Percentiles rank a stretch among this genome's conserved stretches.
These are phyloP conservation scores for Muraenolepis orangiensis DNA, from an alignment of 2,797 vertebrate species.

Conservation along the genomic window DNA sequence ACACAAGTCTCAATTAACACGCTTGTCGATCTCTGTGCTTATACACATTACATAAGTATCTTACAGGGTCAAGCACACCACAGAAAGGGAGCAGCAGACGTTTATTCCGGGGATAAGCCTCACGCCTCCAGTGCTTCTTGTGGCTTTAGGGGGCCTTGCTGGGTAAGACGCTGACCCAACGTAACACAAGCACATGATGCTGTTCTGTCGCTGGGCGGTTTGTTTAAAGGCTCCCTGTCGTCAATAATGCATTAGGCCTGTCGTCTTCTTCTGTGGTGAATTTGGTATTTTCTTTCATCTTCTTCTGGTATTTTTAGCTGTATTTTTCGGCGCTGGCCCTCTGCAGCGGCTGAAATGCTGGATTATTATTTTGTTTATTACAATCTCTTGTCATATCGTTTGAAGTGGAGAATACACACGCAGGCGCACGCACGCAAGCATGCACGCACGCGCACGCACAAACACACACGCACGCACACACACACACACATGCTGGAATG, in stretches of 20 bases:
- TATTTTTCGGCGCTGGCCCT: neutral
- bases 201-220: too few species aligned
- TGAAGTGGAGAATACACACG: too few species aligned
- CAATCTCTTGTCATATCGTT: too few species aligned
- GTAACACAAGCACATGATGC: neutral
- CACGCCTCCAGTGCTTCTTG: neutral
- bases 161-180: neutral
- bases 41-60: too few species aligned
- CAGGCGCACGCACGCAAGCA: too few species aligned
- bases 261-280: slow-evolving; percentile 8
- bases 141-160: neutral
- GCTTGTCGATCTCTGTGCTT: too few species aligned
- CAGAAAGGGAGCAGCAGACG: neutral
- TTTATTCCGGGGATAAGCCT: neutral
- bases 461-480: too few species aligned
- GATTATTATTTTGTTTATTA: neutral
- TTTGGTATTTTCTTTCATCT: neutral
- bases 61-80: too few species aligned
- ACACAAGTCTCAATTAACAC: too few species aligned
- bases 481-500: too few species aligned
- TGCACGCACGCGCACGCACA: too few species aligned
- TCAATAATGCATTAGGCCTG: slow-evolving; percentile 15
- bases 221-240: slow-evolving; percentile 11
- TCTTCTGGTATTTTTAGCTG: neutral
- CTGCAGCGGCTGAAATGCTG: neutral